These are phyloP conservation scores for Proteles cristata DNA, from an alignment of 2,113 vertebrate species.

Conservation along the genomic window DNA sequence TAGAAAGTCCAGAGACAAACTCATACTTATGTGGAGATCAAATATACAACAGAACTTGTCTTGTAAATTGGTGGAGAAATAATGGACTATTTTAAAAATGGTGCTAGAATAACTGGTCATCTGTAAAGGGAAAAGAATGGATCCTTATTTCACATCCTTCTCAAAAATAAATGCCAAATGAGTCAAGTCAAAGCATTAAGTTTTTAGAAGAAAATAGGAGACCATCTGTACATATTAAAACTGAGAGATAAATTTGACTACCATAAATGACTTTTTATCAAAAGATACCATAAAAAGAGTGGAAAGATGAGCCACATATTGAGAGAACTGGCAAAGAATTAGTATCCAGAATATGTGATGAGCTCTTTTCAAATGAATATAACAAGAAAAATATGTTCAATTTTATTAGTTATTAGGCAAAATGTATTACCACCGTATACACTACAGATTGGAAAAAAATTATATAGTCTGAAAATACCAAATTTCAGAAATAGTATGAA, in stretches of 20 bases:
- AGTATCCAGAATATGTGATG: not conserved
- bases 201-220: not conserved
- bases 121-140: not conserved
- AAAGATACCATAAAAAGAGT: not conserved
- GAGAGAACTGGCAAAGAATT: not conserved
- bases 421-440: not conserved
- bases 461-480: not conserved
- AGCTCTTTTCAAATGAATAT: constrained; percentile 33
- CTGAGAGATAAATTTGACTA: constrained; percentile 21
- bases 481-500: not conserved
- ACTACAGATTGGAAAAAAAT: not conserved
- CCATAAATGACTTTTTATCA: constrained; percentile 1
- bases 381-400: not conserved
- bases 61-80: constrained; percentile 7
- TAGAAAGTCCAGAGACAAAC: not conserved
- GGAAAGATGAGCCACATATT: not conserved
- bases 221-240: not conserved
- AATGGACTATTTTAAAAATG: constrained; percentile 15
- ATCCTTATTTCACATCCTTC: not conserved
- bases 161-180: constrained; percentile 34
- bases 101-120: not conserved
- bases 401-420: not conserved
- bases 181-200: not conserved
- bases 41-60: not conserved
- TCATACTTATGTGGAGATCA: not conserved